Conservation (phyloP, 2,888 invertebrate species). For the Muscina levida region DNA sequence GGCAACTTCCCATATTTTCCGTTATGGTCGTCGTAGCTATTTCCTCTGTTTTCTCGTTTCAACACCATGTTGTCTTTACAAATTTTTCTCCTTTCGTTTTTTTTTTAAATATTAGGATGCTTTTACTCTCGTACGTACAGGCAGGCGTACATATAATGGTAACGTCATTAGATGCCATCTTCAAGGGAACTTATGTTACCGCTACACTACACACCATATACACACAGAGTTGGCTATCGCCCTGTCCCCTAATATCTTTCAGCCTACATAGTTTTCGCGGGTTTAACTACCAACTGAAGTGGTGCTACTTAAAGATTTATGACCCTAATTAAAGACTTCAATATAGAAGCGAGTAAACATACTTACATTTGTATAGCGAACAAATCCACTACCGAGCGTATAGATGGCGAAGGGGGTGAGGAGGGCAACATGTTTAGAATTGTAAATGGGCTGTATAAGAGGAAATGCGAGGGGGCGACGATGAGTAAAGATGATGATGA, state of each 20-base stretch:
- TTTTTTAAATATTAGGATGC: not conserved
- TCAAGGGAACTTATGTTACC: too few relatives aligned
- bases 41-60: not conserved
- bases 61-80: not conserved
- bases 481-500: too few relatives aligned
- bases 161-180: too few relatives aligned
- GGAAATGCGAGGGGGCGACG: not conserved
- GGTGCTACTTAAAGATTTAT: constrained; percentile 75
- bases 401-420: too few relatives aligned
- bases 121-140: constrained; percentile 1
- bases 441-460: not conserved
- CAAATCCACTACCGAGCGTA: too few relatives aligned
- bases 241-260: constrained; percentile 3
- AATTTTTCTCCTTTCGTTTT: constrained; percentile 13
- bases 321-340: constrained; percentile 75
- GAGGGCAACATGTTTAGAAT: constrained; percentile 13
- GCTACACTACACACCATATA: too few relatives aligned
- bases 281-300: constrained; percentile 67
- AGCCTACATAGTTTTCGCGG: constrained; percentile 62
- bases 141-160: too few relatives aligned
- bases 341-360: too few relatives aligned
- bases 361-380: too few relatives aligned
- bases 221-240: constrained; percentile 50
- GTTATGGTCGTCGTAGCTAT: constrained; percentile 13
- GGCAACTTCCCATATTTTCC: constrained; percentile 6